Evolutionary conservation across 2,797 vertebrate genomes (phyloP), one percentile per base, ranked within the genome.

Genomic region (Leucoraja ocellata): DNA sequence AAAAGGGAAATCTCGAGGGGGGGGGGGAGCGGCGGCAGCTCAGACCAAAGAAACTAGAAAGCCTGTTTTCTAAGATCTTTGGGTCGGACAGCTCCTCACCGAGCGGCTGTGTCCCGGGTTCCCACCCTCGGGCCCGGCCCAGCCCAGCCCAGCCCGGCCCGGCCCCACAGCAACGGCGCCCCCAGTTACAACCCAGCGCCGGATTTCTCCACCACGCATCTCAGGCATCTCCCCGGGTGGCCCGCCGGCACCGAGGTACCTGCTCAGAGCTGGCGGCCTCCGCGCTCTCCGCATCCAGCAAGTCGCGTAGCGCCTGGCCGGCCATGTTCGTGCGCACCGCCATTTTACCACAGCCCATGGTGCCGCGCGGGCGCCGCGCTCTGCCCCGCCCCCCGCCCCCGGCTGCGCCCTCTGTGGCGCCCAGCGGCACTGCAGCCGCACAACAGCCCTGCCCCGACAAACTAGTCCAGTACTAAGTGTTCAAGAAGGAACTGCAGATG

Each of bases 311-410:
- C 90, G 73, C 46, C 63, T 25, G 32, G 36, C 32, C 88, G 8
- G 32, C 68, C 71, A 54, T 76, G 68, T 76, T 76, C 90, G 73
- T 54, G 36, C 28, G 68, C 21, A 76, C 90, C 90, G 90, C 90
- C 90, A 92, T 92, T 76, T 76, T 76, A 54, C 25, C 13, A 92
- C 21, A n/a, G 9, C 71, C 90, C 90, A n/a, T 76, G 71, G 39
- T n/a, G 71, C 90, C 36, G 1, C 10, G 68, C 68, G 86, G 63
- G 28, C 13, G 25, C 83, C 28, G 25, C 54, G 8, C 46, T 6
- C 25, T 39, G 36, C 80, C 14, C 81, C 16, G 25, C 54, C 0
- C 54, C 21, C 25, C 80, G 39, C 80, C 14, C 13, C 28, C 36
- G 78, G 23, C n/a, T 79, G 78, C 36, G 36, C 78, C n/a, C 78